Base-by-base conservation (phyloP, 2,888 invertebrate genomes). In the Prosapia bicincta region DNA sequence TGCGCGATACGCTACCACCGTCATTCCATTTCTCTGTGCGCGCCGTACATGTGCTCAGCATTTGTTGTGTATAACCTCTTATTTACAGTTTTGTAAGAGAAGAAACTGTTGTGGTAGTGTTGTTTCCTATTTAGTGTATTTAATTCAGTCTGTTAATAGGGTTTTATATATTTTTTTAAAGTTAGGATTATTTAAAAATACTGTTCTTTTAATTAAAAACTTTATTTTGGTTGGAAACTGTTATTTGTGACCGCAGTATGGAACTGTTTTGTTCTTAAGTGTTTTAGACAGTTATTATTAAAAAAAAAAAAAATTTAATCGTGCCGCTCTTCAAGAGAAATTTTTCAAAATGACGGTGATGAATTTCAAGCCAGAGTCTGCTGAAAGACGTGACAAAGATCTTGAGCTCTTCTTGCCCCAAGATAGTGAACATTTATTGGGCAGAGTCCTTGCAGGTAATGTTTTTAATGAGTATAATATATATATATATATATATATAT, bases 371-470 rank as follows among this genome's bases (percentile, higher is more conserved):
- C 76, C 76, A 26, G 76, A 76, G 32, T 69, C 73, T 25, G 76
- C 73, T 26, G 26, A 38, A 1, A 26, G 23, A 20, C 73, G 73
- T 24, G 70, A 76, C 20, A 66, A 72, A 66, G 66, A 28, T 32
- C 32, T 73, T 66, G 76, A 76, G 38, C 71, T 72, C 30, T 72
- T 78, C 43, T 26, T 78, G 74, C 79, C 30, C 65, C 85, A 85
- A 81, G 86, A 86, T 83, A 86, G 86, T 82, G 89, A 89, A 82
- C 86, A 88, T 81, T 85, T 89, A 6, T 84, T 89, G 24, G 89
- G 89, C 79, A 84, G 88, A 79, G 89, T 89, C 10, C 82, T 89
- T 78, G 89, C 88, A 86, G 89, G 89, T 89, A 85, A 54, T 10
- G 15, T n/a, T n/a, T n/a, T n/a, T n/a, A n/a, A n/a, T n/a, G n/a